Conservation (phyloP, 1,140 invertebrate species). For the Saccostrea cuccullata region DNA sequence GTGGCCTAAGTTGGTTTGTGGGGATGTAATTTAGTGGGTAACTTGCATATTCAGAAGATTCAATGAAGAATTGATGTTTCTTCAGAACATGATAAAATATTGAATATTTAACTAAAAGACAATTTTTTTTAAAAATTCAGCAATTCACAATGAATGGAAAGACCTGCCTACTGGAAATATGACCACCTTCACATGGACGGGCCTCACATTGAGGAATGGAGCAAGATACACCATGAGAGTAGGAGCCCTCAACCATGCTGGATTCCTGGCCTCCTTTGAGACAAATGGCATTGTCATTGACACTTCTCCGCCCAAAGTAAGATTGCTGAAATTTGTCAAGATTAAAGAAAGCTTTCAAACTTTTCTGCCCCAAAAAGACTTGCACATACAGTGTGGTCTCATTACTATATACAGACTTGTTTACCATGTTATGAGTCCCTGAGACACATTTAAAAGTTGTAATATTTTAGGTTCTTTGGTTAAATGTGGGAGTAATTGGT, state of each 20-base stretch:
- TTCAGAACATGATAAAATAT: too few species aligned
- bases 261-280: slow-evolving; percentile 58
- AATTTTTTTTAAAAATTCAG: slow-evolving; percentile 28
- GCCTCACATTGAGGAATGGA: slow-evolving; percentile 48
- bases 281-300: slow-evolving; percentile 65
- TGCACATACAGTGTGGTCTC: too few species aligned
- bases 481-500: slow-evolving; percentile 60
- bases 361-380: too few species aligned
- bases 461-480: slow-evolving; percentile 54
- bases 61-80: too few species aligned
- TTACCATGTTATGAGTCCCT: too few species aligned
- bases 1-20: too few species aligned
- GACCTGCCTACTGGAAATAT: slow-evolving; percentile 16
- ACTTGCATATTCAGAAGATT: too few species aligned
- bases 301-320: slow-evolving; percentile 41
- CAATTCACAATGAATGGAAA: slow-evolving; percentile 49
- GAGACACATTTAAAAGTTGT: too few species aligned
- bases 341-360: too few species aligned
- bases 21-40: too few species aligned
- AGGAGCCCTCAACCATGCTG: slow-evolving; percentile 61
- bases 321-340: not conserved
- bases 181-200: slow-evolving; percentile 37
- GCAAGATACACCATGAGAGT: slow-evolving; percentile 56
- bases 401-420: too few species aligned
- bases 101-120: too few species aligned